These are phyloP conservation scores for Chymomyza procnemis DNA, from an alignment of 2,888 invertebrate species.

Conservation along the genomic window DNA sequence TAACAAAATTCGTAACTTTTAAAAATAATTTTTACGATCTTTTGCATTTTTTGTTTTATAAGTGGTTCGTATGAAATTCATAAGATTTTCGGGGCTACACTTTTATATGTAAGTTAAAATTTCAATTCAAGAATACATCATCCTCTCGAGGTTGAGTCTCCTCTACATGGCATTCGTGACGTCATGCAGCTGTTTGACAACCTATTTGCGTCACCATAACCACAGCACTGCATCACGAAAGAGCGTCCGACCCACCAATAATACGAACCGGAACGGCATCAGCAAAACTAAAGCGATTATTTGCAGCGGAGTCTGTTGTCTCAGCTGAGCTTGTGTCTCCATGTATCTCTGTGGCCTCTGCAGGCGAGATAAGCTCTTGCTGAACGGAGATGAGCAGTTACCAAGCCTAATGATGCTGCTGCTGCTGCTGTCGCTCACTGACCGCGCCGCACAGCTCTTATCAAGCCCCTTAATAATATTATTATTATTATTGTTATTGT, in stretches of 20 bases:
- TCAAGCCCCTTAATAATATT: neutral
- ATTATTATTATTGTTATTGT: slow-evolving; percentile 19
- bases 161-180: no score
- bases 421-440: slow-evolving; percentile 10
- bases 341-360: neutral
- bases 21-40: no score
- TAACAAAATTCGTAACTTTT: no score
- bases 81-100: no score
- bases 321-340: neutral
- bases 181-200: no score
- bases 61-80: no score
- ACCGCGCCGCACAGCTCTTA: slow-evolving; percentile 14
- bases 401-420: slow-evolving; percentile 4
- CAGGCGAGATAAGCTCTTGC: slow-evolving; percentile 23
- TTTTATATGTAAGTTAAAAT: no score
- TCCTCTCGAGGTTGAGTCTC: no score
- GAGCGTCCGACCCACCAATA: slow-evolving; percentile 8
- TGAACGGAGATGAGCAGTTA: slow-evolving; percentile 44
- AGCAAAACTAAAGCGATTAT: neutral
- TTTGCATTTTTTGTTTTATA: no score
- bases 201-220: no score
- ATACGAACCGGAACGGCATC: slow-evolving; percentile 27
- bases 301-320: neutral
- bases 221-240: no score
- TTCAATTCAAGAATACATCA: no score